These are phyloP conservation scores for Myzus persicae DNA, from an alignment of 1,140 invertebrate genomes.

Conservation along the genomic window DNA sequence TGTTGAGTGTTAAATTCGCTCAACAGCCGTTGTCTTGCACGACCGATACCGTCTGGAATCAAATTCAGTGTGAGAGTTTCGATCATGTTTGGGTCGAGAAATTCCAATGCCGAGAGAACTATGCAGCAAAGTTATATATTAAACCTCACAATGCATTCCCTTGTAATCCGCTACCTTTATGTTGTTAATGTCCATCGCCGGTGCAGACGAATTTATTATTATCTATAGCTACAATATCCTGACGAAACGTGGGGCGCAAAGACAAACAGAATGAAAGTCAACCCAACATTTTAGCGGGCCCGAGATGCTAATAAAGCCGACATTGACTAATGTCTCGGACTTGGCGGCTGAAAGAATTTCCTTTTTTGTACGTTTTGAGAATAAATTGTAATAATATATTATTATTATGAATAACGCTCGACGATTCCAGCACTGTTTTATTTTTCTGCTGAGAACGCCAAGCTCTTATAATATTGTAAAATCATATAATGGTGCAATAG, in stretches of 20 bases:
- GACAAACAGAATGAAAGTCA: background rate
- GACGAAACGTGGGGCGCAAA: background rate
- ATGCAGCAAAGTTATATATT: background rate
- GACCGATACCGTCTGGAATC: background rate
- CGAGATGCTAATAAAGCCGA: slow-evolving; percentile 1
- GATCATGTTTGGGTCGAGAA: background rate
- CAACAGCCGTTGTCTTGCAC: background rate
- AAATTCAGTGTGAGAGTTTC: background rate
- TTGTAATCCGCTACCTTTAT: background rate
- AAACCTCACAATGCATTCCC: background rate
- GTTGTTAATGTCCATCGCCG: background rate
- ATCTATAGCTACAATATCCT: background rate
- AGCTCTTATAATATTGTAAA: background rate
- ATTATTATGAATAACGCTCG: background rate
- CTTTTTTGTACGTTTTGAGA: background rate
- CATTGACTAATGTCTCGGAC: slow-evolving; percentile 1
- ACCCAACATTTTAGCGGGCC: background rate
- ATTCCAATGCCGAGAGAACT: background rate
- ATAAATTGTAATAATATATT: background rate
- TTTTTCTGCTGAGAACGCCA: too few species aligned
- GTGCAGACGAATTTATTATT: background rate
- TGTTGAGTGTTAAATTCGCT: background rate
- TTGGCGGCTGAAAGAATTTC: background rate
- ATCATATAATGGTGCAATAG: too few species aligned
- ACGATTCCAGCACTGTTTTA: background rate